Evolutionary conservation across 2,113 vertebrate genomes (phyloP).

Genomic region (Sus scrofa): DNA sequence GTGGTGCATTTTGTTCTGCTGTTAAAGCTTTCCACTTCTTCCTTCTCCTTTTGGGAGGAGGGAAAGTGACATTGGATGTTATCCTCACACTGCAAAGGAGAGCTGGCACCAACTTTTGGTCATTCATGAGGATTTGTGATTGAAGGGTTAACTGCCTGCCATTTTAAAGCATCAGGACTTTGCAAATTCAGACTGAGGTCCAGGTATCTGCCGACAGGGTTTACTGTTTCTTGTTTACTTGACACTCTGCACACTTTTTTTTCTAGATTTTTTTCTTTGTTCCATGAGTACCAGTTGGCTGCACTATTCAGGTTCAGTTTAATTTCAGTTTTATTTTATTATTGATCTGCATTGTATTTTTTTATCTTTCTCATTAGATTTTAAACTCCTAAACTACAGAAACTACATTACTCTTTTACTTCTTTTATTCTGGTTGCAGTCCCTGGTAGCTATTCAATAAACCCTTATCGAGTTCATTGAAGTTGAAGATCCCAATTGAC

Average conservation of each 20-base stretch:
- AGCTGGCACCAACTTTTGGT: neutral
- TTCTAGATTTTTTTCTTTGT: neutral
- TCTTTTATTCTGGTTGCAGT: neutral
- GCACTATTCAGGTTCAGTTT: neutral
- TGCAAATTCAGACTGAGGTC: neutral
- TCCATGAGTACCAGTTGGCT: neutral
- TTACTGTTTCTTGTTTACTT: neutral
- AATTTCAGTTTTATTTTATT: neutral
- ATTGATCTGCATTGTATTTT: neutral
- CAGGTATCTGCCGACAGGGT: neutral
- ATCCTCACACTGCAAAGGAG: neutral
- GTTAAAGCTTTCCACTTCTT: neutral
- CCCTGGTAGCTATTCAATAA: neutral
- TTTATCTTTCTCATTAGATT: neutral
- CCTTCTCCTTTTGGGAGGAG: neutral
- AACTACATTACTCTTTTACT: neutral
- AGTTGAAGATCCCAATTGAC: constrained; percentile 28
- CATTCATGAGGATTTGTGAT: neutral
- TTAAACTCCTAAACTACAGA: neutral
- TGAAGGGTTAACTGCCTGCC: neutral
- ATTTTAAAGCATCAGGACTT: neutral
- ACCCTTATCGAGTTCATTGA: neutral
- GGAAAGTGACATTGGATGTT: fast-evolving
- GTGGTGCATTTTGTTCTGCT: neutral
- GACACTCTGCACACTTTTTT: too few relatives aligned